phyloP scores from a whole-genome alignment of 1,140 invertebrate genomes.

The Drosophila sp. region DNA sequence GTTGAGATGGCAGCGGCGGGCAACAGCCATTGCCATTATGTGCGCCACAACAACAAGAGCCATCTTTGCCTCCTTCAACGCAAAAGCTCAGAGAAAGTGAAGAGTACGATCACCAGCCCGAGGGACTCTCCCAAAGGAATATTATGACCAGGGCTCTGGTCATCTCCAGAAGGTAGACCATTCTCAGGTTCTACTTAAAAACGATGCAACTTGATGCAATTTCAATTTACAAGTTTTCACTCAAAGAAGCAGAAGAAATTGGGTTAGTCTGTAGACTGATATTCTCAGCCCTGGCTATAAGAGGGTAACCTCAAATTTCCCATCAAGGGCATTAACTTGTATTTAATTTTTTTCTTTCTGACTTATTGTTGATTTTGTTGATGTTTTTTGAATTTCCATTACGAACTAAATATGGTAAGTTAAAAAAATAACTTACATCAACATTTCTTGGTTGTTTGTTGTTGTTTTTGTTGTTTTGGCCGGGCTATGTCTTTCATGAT shows the following conservation, averaged over 20 bases:
- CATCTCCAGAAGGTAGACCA: no score
- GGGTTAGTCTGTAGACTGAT: no score
- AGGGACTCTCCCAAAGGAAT: no score
- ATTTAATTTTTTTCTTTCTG: neutral
- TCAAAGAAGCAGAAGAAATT: no score
- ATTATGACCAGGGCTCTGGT: no score
- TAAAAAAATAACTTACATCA: slow-evolving; percentile 74
- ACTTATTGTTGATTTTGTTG: neutral
- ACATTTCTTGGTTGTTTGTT: slow-evolving; percentile 63
- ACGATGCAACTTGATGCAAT: no score
- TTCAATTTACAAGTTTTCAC: no score
- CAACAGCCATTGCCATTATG: slow-evolving; percentile 42
- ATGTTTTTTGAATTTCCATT: slow-evolving; percentile 32
- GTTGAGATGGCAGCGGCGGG: slow-evolving; percentile 19
- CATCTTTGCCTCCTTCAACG: slow-evolving; percentile 21
- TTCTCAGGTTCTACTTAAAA: no score
- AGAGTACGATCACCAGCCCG: neutral
- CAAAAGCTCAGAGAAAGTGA: neutral
- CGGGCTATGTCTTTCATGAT: slow-evolving; percentile 56
- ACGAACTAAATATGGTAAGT: slow-evolving; percentile 78
- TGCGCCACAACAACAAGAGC: neutral
- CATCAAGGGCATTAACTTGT: slow-evolving; percentile 51
- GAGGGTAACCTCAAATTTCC: neutral
- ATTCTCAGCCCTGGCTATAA: neutral
- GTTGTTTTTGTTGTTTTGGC: slow-evolving; percentile 52